A percentile compares a stretch with the other conserved stretches of the same genome.
Conservation (phyloP, 2,888 invertebrate genomes). For the Platerodrilus igneus region DNA sequence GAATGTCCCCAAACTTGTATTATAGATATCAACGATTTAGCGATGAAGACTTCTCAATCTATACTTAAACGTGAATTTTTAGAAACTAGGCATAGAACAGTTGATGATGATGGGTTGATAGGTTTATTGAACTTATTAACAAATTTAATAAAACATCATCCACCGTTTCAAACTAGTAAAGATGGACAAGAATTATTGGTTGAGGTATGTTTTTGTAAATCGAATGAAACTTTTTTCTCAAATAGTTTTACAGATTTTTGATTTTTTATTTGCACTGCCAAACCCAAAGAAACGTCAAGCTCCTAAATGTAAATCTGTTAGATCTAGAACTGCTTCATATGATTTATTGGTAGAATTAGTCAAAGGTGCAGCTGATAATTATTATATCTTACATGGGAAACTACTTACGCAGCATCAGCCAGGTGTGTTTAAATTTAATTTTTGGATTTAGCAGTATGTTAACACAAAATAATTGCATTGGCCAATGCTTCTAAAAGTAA, state of each 20-base stretch:
- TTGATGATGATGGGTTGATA: conserved; percentile 87
- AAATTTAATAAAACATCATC: conserved; percentile 84
- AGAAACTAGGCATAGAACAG: conserved; percentile 73
- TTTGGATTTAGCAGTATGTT: no score
- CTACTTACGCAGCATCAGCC: conserved; percentile 83
- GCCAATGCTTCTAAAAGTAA: neutral
- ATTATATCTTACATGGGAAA: conserved; percentile 75
- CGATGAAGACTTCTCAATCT: conserved; percentile 65
- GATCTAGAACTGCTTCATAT: conserved; percentile 85
- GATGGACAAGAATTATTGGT: conserved; percentile 66
- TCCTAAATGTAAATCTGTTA: conserved; percentile 90
- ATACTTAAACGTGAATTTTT: conserved; percentile 74
- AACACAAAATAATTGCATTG: neutral
- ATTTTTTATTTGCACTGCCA: conserved; percentile 85
- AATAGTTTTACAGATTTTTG: conserved; percentile 61
- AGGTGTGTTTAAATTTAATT: conserved; percentile 44
- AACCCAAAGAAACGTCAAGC: conserved; percentile 78
- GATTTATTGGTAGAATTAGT: conserved; percentile 86
- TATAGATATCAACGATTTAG: conserved; percentile 65
- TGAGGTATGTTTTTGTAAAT: conserved; percentile 47
- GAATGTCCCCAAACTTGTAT: conserved; percentile 54
- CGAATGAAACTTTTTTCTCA: conserved; percentile 1
- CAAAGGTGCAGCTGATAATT: conserved; percentile 80
- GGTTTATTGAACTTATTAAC: conserved; percentile 81
- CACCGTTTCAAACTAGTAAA: conserved; percentile 77